Evolutionary conservation across 2,888 invertebrate genomes (phyloP).

Genomic region (Sarcophaga caerulescens): DNA sequence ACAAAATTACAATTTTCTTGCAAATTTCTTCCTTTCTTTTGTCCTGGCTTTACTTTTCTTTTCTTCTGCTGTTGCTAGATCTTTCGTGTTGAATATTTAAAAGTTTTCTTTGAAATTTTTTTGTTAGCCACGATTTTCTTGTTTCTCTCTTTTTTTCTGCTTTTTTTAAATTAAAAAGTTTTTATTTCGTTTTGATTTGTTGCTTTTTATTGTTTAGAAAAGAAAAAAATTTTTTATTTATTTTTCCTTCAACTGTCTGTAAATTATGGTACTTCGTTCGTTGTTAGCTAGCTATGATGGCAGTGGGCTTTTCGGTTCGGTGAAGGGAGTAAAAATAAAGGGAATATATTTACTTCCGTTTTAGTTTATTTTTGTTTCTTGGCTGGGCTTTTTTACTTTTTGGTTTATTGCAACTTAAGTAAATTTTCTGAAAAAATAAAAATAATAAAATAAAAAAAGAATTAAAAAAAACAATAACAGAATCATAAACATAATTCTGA

Average conservation of each 20-base stretch:
- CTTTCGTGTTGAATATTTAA: constrained; percentile 32
- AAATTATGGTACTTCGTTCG: too few species aligned
- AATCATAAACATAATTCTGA: too few species aligned
- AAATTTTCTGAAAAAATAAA: constrained; percentile 35
- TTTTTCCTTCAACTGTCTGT: too few species aligned
- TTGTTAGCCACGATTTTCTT: neutral
- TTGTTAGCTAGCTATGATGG: too few species aligned
- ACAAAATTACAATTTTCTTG: neutral
- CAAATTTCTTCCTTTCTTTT: constrained; percentile 7
- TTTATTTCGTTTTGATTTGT: constrained; percentile 8
- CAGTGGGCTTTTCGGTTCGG: too few species aligned
- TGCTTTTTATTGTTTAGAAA: too few species aligned
- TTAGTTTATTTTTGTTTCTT: constrained; percentile 8
- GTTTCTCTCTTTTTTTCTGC: neutral
- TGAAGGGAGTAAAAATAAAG: too few species aligned
- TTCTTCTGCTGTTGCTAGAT: too few species aligned
- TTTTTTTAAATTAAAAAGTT: neutral
- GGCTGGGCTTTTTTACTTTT: neutral
- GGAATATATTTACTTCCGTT: constrained; percentile 37
- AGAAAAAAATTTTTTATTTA: too few species aligned
- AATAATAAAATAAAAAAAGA: too few species aligned
- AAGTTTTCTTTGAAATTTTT: constrained; percentile 3
- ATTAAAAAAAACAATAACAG: constrained; percentile 1
- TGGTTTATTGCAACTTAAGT: constrained; percentile 41
- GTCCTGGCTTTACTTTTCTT: neutral